Evolutionary conservation across 2,113 vertebrate genomes (phyloP).

Genomic region (Ginglymostoma cirratum): DNA sequence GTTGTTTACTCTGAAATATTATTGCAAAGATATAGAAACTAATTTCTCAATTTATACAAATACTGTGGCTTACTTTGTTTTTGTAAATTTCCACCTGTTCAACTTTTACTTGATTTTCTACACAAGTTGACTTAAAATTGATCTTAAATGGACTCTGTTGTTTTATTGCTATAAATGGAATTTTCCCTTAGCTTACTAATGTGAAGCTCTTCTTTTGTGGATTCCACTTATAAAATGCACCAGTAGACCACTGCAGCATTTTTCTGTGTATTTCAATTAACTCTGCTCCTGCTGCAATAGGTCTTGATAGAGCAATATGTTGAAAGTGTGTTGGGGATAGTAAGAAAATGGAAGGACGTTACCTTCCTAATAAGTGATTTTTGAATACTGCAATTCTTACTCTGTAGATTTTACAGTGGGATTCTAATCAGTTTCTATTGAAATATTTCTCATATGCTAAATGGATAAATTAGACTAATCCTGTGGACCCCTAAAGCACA

Average conservation of each 20-base stretch:
- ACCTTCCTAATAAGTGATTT: not conserved
- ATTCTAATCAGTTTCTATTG: not conserved
- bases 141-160: not conserved
- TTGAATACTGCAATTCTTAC: not conserved
- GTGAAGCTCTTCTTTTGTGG: conserved; percentile 4
- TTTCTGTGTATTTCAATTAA: conserved; percentile 13
- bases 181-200: conserved; percentile 17
- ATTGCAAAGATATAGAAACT: not conserved
- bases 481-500: not conserved
- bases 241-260: not conserved
- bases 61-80: not conserved
- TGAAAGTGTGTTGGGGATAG: not conserved
- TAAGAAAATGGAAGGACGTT: not conserved
- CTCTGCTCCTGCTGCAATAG: not conserved
- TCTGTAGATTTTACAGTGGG: not conserved
- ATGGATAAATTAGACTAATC: not conserved
- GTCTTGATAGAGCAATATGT: not conserved
- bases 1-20: not conserved
- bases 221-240: not conserved
- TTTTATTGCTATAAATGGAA: conserved; percentile 1
- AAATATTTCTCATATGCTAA: not conserved
- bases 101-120: not conserved
- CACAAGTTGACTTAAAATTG: not conserved
- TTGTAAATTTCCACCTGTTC: not conserved
- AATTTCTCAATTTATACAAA: not conserved